Percentiles rank a stretch among this genome's conserved stretches.
phyloP scores from a whole-genome alignment of 2,113 vertebrate genomes.

The rabbit (Oryctolagus cuniculus) region mOryCun1.1 NC_091432.1:108529001-108529500 shows the following conservation, averaged over 20 bases:
- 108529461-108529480: background rate
- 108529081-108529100: background rate
- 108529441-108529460: background rate
- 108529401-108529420: background rate
- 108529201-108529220: background rate
- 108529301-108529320: background rate
- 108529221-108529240: background rate
- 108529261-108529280: background rate
- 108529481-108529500: background rate
- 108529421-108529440: background rate
- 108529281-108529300: background rate
- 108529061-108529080: background rate
- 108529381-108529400: background rate
- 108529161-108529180: background rate
- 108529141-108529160: background rate
- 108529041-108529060: background rate
- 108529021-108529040: too few species aligned
- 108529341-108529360: background rate
- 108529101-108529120: background rate
- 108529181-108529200: background rate
- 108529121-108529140: background rate
- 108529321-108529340: background rate
- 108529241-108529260: background rate
- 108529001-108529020: background rate
- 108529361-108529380: background rate